A percentile compares a stretch with the other conserved stretches of the same genome.
Evolutionary conservation across 2,888 invertebrate species (phyloP).

Genomic region (Dilophus febrilis): DNA sequence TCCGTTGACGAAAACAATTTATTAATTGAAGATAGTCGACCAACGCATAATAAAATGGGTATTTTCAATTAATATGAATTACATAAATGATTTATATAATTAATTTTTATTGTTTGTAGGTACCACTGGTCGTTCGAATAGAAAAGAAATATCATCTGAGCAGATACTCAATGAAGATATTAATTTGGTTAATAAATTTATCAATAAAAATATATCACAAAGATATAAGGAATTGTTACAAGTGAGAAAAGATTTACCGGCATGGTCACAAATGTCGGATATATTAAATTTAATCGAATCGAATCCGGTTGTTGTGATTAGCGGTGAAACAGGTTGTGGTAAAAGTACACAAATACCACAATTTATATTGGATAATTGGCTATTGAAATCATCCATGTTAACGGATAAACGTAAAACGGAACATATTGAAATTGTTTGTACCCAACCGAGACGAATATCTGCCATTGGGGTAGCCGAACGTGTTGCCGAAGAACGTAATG

Average conservation of each 20-base stretch:
- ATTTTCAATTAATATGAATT: slow-evolving; percentile 4
- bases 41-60: slow-evolving; percentile 49
- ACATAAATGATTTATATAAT: too few relatives aligned
- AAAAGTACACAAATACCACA: slow-evolving; percentile 87
- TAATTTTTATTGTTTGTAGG: slow-evolving; percentile 9
- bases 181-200: slow-evolving; percentile 41
- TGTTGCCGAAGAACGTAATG: slow-evolving; percentile 71
- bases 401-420: slow-evolving; percentile 30
- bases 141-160: slow-evolving; percentile 33
- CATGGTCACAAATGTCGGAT: slow-evolving; percentile 50
- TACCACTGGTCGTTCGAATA: slow-evolving; percentile 35
- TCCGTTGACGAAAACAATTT: slow-evolving; percentile 28
- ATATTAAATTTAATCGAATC: slow-evolving; percentile 46
- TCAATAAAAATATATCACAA: slow-evolving; percentile 39
- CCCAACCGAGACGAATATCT: slow-evolving; percentile 81
- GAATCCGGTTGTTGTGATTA: slow-evolving; percentile 53
- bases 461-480: slow-evolving; percentile 85
- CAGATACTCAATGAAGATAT: slow-evolving; percentile 42
- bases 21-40: slow-evolving; percentile 21
- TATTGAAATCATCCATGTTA: slow-evolving; percentile 30
- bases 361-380: slow-evolving; percentile 77
- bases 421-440: slow-evolving; percentile 75
- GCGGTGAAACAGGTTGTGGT: slow-evolving; percentile 73
- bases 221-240: slow-evolving; percentile 50
- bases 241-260: slow-evolving; percentile 46